Conservation (phyloP, 2,888 invertebrate genomes). For the Clitarchus hookeri region DNA sequence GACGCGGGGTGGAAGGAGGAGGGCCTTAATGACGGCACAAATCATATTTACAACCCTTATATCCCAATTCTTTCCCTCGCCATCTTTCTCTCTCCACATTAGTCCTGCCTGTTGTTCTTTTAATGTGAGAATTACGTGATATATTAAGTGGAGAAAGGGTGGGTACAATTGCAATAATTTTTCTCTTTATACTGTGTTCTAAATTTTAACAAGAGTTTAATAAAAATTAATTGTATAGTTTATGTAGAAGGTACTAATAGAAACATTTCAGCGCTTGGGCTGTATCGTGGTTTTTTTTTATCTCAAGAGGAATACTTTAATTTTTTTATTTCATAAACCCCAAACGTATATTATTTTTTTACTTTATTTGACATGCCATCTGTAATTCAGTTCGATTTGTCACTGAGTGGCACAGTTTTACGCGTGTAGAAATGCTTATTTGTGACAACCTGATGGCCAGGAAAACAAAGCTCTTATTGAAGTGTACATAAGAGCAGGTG, state of each 20-base stretch:
- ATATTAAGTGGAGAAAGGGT: neutral
- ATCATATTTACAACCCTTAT: slow-evolving; percentile 14
- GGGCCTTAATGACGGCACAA: neutral
- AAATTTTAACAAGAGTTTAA: neutral
- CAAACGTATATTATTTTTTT: too few relatives aligned
- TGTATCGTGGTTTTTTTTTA: too few relatives aligned
- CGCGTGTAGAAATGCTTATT: too few relatives aligned
- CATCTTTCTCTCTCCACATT: neutral
- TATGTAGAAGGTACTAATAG: neutral
- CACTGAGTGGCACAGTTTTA: too few relatives aligned
- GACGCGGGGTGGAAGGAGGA: neutral
- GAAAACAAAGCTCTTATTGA: too few relatives aligned
- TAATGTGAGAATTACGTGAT: slow-evolving; percentile 4
- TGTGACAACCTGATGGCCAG: too few relatives aligned
- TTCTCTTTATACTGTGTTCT: neutral
- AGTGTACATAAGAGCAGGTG: too few relatives aligned
- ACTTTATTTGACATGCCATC: too few relatives aligned
- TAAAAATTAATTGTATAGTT: neutral
- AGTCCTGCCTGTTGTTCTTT: neutral
- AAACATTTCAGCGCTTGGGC: too few relatives aligned
- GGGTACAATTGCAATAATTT: neutral
- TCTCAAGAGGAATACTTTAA: too few relatives aligned
- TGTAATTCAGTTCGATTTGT: too few relatives aligned
- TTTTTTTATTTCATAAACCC: too few relatives aligned
- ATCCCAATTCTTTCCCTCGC: neutral